Conservation (phyloP, 1,140 invertebrate genomes). For the Augochlora pura region DNA sequence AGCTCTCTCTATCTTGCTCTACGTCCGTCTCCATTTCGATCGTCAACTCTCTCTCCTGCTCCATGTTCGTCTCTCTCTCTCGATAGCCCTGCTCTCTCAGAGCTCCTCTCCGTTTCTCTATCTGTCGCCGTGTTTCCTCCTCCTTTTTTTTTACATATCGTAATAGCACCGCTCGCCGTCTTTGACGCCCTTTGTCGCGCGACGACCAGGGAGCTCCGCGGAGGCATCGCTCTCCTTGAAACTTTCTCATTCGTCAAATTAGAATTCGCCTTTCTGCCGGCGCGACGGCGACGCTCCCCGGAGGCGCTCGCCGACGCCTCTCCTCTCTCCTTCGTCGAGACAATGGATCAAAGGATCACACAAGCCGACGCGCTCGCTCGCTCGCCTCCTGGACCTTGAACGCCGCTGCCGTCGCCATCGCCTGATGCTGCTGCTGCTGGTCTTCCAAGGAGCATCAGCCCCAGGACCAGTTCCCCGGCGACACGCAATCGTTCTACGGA, state of each 20-base stretch:
- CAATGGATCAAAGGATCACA: conserved; percentile 70
- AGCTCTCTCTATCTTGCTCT: no score
- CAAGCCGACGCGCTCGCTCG: conserved; percentile 1
- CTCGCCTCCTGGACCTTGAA: conserved; percentile 47
- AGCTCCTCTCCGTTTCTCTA: no score
- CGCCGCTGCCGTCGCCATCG: no score
- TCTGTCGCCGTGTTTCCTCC: no score
- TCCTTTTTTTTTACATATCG: conserved; percentile 57
- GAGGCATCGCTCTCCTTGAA: conserved; percentile 66
- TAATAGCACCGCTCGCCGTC: conserved; percentile 43
- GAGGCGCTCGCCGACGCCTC: conserved; percentile 41
- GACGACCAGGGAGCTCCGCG: conserved; percentile 36
- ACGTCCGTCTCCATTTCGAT: no score
- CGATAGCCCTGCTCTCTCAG: no score
- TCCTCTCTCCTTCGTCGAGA: conserved; percentile 57
- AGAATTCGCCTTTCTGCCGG: conserved; percentile 71
- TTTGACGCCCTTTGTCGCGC: conserved; percentile 63
- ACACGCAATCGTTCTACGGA: neutral
- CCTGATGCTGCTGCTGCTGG: conserved; percentile 12
- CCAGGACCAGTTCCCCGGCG: conserved; percentile 2
- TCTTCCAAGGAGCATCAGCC: conserved; percentile 41
- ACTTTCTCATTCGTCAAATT: conserved; percentile 77
- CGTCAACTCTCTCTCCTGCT: no score
- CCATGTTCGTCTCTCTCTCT: no score
- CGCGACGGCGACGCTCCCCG: conserved; percentile 64